These are phyloP conservation scores for Drosophila sucinea DNA, from an alignment of 1,140 invertebrate genomes.

Conservation along the genomic window DNA sequence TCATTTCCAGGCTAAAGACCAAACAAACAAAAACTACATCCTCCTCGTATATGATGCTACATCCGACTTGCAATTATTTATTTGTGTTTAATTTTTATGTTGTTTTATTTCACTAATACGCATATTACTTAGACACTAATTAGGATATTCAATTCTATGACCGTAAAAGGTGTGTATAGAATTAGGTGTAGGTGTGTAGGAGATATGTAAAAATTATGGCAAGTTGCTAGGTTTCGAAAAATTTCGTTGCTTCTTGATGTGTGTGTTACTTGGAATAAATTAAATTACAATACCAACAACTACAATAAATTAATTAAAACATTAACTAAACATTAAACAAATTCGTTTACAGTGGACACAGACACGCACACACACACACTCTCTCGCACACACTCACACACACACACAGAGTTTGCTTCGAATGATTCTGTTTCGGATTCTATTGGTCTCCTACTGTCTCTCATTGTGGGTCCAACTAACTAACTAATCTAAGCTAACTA, in stretches of 20 bases:
- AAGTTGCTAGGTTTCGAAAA: slow-evolving; percentile 67
- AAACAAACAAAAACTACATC: background rate
- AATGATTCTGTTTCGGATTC: background rate
- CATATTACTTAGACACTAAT: slow-evolving; percentile 65
- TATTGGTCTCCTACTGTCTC: background rate
- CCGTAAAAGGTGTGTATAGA: slow-evolving; percentile 29
- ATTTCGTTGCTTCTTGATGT: slow-evolving; percentile 43
- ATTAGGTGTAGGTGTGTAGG: slow-evolving; percentile 39
- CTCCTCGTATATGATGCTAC: background rate
- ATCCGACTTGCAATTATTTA: background rate
- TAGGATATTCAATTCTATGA: slow-evolving; percentile 64
- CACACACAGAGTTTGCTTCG: background rate
- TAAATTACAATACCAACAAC: slow-evolving; percentile 80
- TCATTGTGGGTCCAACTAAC: slow-evolving; percentile 5
- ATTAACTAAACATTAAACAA: slow-evolving; percentile 74
- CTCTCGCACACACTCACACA: slow-evolving; percentile 4
- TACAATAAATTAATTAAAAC: slow-evolving; percentile 79
- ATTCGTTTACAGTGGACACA: slow-evolving; percentile 55
- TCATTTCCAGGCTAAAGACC: slow-evolving; percentile 4
- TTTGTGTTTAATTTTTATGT: slow-evolving; percentile 20
- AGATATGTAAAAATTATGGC: slow-evolving; percentile 57
- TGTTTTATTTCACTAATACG: slow-evolving; percentile 53
- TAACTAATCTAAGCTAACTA: slow-evolving; percentile 19
- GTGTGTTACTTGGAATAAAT: slow-evolving; percentile 57
- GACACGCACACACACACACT: slow-evolving; percentile 39